Evolutionary conservation across 1,140 invertebrate genomes (phyloP).

Genomic region (Dendroctonus ponderosae): DNA sequence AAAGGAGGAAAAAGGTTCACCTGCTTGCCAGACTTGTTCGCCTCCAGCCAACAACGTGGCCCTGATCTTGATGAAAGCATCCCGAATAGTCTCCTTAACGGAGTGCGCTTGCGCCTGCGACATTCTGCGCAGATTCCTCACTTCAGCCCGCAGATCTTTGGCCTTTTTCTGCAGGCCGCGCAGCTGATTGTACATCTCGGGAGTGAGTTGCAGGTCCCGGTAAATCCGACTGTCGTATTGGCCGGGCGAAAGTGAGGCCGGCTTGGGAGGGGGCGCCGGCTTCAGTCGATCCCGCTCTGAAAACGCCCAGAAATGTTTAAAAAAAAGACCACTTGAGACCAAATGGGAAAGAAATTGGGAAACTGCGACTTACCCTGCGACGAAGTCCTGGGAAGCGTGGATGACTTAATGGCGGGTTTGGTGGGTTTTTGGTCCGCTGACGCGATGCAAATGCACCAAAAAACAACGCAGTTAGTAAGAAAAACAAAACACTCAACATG

Average conservation of each 20-base stretch:
- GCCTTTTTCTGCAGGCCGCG: conserved; percentile 83
- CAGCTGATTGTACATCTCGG: conserved; percentile 85
- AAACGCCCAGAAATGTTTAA: conserved; percentile 32
- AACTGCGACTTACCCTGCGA: conserved; percentile 76
- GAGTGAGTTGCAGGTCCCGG: conserved; percentile 68
- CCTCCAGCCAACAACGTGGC: conserved; percentile 66
- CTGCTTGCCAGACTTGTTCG: conserved; percentile 54
- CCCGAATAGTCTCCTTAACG: conserved; percentile 86
- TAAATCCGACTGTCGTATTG: conserved; percentile 62
- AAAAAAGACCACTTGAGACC: not conserved
- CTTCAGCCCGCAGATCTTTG: conserved; percentile 84
- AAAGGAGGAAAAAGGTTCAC: conserved; percentile 15
- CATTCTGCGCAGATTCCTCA: conserved; percentile 82
- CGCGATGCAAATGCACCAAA: conserved; percentile 52
- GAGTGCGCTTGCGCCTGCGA: conserved; percentile 88
- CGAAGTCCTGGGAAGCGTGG: conserved; percentile 86
- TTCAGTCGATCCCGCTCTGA: conserved; percentile 78
- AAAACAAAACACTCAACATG: conserved; percentile 36
- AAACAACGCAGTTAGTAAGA: conserved; percentile 45
- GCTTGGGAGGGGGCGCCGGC: conserved; percentile 82
- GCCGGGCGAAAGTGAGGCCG: conserved; percentile 67
- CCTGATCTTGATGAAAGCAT: conserved; percentile 82
- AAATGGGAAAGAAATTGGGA: not conserved
- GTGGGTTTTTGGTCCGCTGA: conserved; percentile 87
- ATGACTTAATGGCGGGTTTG: conserved; percentile 93